Base-by-base conservation (phyloP, 2,888 invertebrate species). In the Scaptomyza flava region DNA sequence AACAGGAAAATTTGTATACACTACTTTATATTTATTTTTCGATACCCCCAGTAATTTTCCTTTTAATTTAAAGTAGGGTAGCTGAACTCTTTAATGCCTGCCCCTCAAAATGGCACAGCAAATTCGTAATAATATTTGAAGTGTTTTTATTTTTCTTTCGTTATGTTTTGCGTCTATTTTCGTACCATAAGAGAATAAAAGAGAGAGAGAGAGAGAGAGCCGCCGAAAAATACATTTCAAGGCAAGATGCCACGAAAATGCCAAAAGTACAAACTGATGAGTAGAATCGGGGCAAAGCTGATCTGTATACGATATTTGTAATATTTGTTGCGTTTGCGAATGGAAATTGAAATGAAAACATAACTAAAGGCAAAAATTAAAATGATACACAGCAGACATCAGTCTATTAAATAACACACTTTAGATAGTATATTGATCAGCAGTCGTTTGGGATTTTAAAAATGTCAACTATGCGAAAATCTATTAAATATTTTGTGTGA, bases 241-340 rank as follows among this genome's bases (percentile, higher is more conserved):
- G 76, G 78, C 80, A 64, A 80, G 51, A 33, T 62, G 78, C 65
- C 69, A 71, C 50, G 14, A 62, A 71, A 75, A 68, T 72, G 76
- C 60, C 62, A 75, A 68, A 77, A 53, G 64, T 50, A 17, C 57
- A 46, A 43, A 48, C 43, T 3, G 51, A 52, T 68, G 63, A 56
- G 59, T 63, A 54, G 46, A 73, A 73, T 57, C 59, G 68, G 68
- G 57, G 42, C 68, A 68, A 17, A 46, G 43, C 46, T 41, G 38
- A 45, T 58, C 33, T 58, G 50, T 53, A 58, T 53, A 50, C 11
- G 41, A 71, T 65, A 56, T 57, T 34, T 48, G 56, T 60, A 50
- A 58, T 65, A 41, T 45, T 54, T 53, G 27, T 66, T 30, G 27
- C 48, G 56, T 45, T 53, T 52, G 52, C 66, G 53, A 57, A 61